Evolutionary conservation across 1,140 invertebrate genomes (phyloP).

Genomic region (Oreohelix idahoensis): DNA sequence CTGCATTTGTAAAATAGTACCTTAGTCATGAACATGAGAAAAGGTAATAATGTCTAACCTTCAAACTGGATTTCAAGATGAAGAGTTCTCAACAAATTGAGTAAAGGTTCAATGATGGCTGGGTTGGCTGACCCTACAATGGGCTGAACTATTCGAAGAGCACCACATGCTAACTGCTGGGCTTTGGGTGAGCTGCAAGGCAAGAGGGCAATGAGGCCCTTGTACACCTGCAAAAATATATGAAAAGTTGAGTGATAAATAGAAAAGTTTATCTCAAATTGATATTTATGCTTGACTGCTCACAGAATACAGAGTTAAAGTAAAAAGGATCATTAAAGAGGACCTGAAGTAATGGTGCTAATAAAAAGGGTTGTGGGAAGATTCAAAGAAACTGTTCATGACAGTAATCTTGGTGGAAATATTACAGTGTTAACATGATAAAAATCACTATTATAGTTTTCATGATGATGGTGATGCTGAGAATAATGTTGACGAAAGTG

Average conservation of each 20-base stretch:
- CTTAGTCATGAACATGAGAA: too few relatives aligned
- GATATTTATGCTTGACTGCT: too few relatives aligned
- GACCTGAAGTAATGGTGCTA: too few relatives aligned
- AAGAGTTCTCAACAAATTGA: slow-evolving; percentile 68
- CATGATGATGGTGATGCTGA: background rate
- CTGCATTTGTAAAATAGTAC: too few relatives aligned
- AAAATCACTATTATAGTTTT: background rate
- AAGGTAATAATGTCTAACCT: slow-evolving; percentile 54
- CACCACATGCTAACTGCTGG: slow-evolving; percentile 72
- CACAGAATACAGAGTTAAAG: too few relatives aligned
- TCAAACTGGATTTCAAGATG: slow-evolving; percentile 74
- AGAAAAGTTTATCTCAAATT: too few relatives aligned
- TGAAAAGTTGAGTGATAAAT: background rate
- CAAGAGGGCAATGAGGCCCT: slow-evolving; percentile 72
- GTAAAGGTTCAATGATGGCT: slow-evolving; percentile 70
- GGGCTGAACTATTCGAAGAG: slow-evolving; percentile 70
- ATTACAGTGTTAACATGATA: too few relatives aligned
- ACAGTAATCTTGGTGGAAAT: too few relatives aligned
- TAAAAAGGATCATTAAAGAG: too few relatives aligned
- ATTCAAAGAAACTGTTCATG: too few relatives aligned
- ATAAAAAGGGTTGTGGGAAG: too few relatives aligned
- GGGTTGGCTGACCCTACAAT: slow-evolving; percentile 68
- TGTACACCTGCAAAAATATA: slow-evolving; percentile 63
- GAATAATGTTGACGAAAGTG: background rate
- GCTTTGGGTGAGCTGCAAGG: slow-evolving; percentile 74